Conservation (phyloP, 2,888 invertebrate genomes). For the Amphiduros pacificus region DNA sequence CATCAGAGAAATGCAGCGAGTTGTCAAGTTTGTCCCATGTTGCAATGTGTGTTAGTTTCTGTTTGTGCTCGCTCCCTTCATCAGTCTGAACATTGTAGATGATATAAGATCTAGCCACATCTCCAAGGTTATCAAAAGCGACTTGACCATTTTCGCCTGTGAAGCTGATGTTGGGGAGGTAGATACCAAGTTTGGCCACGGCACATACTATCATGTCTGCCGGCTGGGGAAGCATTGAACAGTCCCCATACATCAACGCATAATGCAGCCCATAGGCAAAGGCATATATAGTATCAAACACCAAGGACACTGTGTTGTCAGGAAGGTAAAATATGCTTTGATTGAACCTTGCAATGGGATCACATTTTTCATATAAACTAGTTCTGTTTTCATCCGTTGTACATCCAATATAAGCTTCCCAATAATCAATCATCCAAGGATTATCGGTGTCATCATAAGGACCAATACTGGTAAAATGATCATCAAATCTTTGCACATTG, state of each 20-base stretch:
- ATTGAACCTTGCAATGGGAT: neutral
- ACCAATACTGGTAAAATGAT: conserved; percentile 25
- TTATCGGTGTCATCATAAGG: conserved; percentile 14
- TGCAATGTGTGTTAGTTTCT: conserved; percentile 8
- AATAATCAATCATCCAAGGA: conserved; percentile 33
- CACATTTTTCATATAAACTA: no score
- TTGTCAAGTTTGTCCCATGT: neutral
- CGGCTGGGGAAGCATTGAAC: neutral
- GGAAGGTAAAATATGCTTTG: conserved; percentile 4
- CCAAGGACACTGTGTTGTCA: conserved; percentile 2
- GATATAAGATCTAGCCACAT: conserved; percentile 2
- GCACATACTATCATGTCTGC: neutral
- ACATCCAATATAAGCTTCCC: no score
- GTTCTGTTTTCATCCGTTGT: no score
- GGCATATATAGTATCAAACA: conserved; percentile 29
- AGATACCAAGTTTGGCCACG: neutral
- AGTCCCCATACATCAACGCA: neutral
- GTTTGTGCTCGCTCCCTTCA: no score
- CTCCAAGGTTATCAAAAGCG: neutral
- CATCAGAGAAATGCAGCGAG: conserved; percentile 6
- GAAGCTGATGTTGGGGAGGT: conserved; percentile 21
- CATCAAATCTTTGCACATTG: conserved; percentile 30
- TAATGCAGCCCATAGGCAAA: conserved; percentile 26
- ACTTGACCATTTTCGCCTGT: conserved; percentile 21
- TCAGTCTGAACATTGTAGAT: conserved; percentile 14